phyloP scores from a whole-genome alignment of 2,888 invertebrate species.

The Pyrgus malvae region DNA sequence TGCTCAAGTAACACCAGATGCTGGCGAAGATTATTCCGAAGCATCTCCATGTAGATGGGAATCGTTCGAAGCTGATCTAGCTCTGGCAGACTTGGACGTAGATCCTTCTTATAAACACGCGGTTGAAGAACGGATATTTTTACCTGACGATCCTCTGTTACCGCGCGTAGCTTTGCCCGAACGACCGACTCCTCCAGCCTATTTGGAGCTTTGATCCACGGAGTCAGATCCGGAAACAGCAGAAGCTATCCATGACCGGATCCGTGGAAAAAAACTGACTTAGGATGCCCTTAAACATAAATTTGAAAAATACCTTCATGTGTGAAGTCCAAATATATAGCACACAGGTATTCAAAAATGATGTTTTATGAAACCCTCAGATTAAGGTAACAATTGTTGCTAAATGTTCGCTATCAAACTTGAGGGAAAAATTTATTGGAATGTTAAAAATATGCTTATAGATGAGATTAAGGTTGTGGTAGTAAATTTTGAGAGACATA shows the following conservation, averaged over 20 bases:
- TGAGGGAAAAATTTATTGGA: conserved; percentile 55
- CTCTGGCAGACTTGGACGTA: conserved; percentile 82
- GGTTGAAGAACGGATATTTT: conserved; percentile 83
- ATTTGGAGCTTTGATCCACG: conserved; percentile 76
- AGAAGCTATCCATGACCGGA: conserved; percentile 59
- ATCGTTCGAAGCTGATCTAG: conserved; percentile 83
- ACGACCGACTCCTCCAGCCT: conserved; percentile 81
- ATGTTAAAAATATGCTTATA: conserved; percentile 72
- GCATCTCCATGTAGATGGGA: conserved; percentile 83
- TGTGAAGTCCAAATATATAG: conserved; percentile 40
- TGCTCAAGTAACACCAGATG: conserved; percentile 82
- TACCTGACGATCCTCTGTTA: conserved; percentile 82
- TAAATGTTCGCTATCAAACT: conserved; percentile 20
- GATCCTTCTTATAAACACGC: conserved; percentile 84
- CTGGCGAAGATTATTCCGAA: conserved; percentile 68
- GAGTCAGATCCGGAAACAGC: conserved; percentile 74
- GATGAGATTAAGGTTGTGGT: conserved; percentile 77
- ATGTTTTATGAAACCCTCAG: conserved; percentile 24
- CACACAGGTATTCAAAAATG: conserved; percentile 46
- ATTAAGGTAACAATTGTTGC: conserved; percentile 10
- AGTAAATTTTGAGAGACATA: conserved; percentile 76
- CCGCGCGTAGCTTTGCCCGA: conserved; percentile 77
- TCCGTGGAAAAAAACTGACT: conserved; percentile 52
- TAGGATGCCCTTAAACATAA: conserved; percentile 38
- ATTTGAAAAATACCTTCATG: conserved; percentile 28